Evolutionary conservation across 1,140 invertebrate species (phyloP), one percentile per base, ranked within the genome.

Genomic region (Zaprionus vittiger): DNA sequence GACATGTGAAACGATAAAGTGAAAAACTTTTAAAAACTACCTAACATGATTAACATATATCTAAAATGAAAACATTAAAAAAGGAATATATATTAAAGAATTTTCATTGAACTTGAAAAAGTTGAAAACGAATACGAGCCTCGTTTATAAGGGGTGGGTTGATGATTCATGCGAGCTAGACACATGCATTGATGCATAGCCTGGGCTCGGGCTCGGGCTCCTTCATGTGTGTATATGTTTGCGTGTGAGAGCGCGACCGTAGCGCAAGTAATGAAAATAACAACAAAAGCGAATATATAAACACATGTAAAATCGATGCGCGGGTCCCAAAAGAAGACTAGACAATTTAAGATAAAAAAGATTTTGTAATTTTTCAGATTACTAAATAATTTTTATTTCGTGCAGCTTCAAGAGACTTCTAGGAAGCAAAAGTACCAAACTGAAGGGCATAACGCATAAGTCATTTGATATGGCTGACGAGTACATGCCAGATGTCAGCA

Each of bases 401-500:
- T 64, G 22, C 62, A 84, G 84, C 78, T 66, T 73, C 71, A 14
- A 31, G 64, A 44, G 72, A 72, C 80, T 80, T 73, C 67, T 72
- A 62, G 49, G 65, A 54, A 49, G 73, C 28, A 9, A 41, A 60
- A 66, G 26, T 22, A 61, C 34, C 66, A 60, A 15, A 22, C 55
- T 59, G 62, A 47, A 73, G 22, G 52, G 54, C 66, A 26, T 15
- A 70, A 77, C 67, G 71, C 79, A 56, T 61, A 69, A 84, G 65
- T 71, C 84, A 79, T 57, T 78, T 56, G 82, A 74, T 75, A 92
- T 92, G 91, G 91, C 91, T 66, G 91, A 92, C 66, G 91, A 92
- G 74, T 92, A 91, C 67, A 89, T 85, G 60, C 83, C 86, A 81
- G 91, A 92, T 92, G 80, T 83, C 56, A 89, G 82, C 86, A 69